A percentile compares a stretch with the other conserved stretches of the same genome.
These are phyloP conservation scores for Nemotelus nigrinus DNA, from an alignment of 2,888 invertebrate species.

Conservation along the genomic window DNA sequence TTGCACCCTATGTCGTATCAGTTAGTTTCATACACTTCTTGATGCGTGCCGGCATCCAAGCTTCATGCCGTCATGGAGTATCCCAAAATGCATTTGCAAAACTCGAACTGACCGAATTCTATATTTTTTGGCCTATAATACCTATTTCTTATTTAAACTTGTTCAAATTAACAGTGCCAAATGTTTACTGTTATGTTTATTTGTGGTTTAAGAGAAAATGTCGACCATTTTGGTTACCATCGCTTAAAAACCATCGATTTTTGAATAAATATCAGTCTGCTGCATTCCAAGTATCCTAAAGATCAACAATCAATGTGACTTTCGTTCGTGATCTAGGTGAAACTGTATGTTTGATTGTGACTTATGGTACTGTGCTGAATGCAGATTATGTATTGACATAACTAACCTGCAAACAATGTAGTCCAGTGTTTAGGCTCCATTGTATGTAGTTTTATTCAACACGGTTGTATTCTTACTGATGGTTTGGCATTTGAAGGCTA, in stretches of 20 bases:
- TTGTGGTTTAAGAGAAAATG: not conserved
- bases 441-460: constrained; percentile 83
- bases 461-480: constrained; percentile 77
- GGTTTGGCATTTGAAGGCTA: constrained; percentile 84
- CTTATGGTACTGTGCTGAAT: constrained; percentile 82
- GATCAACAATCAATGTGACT: constrained; percentile 63
- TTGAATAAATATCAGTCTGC: constrained; percentile 18
- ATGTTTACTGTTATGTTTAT: no score
- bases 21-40: no score
- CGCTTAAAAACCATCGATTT: constrained; percentile 20
- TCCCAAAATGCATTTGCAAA: no score
- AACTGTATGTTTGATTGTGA: constrained; percentile 80
- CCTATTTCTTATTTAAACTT: no score
- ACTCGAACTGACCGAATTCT: no score
- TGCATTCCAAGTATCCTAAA: constrained; percentile 18
- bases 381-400: constrained; percentile 87
- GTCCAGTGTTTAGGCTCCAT: constrained; percentile 83
- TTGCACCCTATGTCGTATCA: no score
- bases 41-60: no score
- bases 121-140: no score
- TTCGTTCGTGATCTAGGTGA: constrained; percentile 87
- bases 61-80: no score
- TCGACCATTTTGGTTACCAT: constrained; percentile 1
- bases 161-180: no score
- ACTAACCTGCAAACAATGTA: constrained; percentile 83